Percentiles rank a stretch among this genome's conserved stretches.
Evolutionary conservation across 2,888 invertebrate genomes (phyloP).

Genomic region (Himalopsyche japonica): DNA sequence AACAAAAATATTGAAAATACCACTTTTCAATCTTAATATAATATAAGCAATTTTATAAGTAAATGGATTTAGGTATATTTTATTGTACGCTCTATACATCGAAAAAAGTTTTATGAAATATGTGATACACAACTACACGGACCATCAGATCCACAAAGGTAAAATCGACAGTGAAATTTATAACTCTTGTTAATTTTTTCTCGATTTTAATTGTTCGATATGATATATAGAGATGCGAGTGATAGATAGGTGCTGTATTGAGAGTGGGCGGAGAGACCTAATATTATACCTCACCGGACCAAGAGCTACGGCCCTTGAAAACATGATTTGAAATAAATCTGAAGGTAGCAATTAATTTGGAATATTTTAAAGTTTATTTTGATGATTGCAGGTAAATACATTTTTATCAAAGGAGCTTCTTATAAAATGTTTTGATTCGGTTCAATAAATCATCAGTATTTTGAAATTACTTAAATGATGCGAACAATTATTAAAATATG

Average conservation of each 20-base stretch:
- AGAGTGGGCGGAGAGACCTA: slow-evolving; percentile 26
- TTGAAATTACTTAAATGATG: background rate
- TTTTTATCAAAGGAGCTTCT: background rate
- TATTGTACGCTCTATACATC: background rate
- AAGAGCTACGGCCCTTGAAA: slow-evolving; percentile 13
- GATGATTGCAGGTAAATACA: slow-evolving; percentile 1
- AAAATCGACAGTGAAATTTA: slow-evolving; percentile 34
- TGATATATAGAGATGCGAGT: slow-evolving; percentile 38
- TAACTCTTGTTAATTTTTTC: slow-evolving; percentile 36
- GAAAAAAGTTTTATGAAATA: background rate
- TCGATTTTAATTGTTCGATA: slow-evolving; percentile 36
- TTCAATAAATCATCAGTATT: background rate
- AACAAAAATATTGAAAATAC: too few relatives aligned
- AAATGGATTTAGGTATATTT: background rate
- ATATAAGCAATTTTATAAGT: too few relatives aligned
- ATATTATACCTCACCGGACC: slow-evolving; percentile 10
- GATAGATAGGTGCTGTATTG: slow-evolving; percentile 37
- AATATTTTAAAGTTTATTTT: slow-evolving; percentile 23
- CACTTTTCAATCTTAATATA: too few relatives aligned
- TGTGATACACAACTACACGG: slow-evolving; percentile 4
- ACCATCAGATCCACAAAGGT: slow-evolving; percentile 3
- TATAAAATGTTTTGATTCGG: background rate
- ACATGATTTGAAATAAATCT: slow-evolving; percentile 14
- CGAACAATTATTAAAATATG: background rate
- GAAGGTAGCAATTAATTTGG: slow-evolving; percentile 33